phyloP scores from a whole-genome alignment of 2,888 invertebrate genomes.

The Thelaira solivaga region DNA sequence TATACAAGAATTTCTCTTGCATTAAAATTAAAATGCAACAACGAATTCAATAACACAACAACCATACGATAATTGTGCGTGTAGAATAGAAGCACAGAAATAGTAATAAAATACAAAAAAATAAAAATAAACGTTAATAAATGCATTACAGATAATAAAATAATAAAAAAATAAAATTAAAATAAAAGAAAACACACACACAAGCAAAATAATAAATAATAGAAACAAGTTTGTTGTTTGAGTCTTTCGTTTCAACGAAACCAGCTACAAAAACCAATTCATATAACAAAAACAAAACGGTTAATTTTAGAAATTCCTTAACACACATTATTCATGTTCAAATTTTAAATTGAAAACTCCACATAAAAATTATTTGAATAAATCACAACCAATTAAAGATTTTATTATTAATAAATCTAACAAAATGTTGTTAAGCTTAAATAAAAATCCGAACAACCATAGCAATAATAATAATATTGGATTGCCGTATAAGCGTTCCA shows the following conservation, averaged over 20 bases:
- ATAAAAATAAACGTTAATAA: conserved; percentile 1
- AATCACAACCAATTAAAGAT: background rate
- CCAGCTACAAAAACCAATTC: background rate
- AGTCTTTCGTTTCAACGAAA: conserved; percentile 61
- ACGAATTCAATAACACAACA: conserved; percentile 43
- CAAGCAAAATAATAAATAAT: background rate
- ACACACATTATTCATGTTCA: conserved; percentile 22
- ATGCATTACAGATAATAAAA: conserved; percentile 5
- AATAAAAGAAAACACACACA: background rate
- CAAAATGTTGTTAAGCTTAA: conserved; percentile 35
- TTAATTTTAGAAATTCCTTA: conserved; percentile 25
- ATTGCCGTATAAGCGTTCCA: conserved; percentile 14
- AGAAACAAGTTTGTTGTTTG: conserved; percentile 64
- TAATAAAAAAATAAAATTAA: conserved; percentile 29
- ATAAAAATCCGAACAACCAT: too few species aligned
- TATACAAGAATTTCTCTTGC: conserved; percentile 57
- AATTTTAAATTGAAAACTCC: background rate
- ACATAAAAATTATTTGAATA: background rate
- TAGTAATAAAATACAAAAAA: too few species aligned
- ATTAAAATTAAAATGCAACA: conserved; percentile 54
- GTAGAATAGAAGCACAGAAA: conserved; percentile 21
- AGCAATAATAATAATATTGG: too few species aligned
- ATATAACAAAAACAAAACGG: conserved; percentile 33
- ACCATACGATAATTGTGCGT: conserved; percentile 57
- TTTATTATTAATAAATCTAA: background rate